Percentiles rank a stretch among this genome's conserved stretches.
Conservation (phyloP, 2,888 invertebrate genomes). For the Caenorhabditis uteleia region DNA sequence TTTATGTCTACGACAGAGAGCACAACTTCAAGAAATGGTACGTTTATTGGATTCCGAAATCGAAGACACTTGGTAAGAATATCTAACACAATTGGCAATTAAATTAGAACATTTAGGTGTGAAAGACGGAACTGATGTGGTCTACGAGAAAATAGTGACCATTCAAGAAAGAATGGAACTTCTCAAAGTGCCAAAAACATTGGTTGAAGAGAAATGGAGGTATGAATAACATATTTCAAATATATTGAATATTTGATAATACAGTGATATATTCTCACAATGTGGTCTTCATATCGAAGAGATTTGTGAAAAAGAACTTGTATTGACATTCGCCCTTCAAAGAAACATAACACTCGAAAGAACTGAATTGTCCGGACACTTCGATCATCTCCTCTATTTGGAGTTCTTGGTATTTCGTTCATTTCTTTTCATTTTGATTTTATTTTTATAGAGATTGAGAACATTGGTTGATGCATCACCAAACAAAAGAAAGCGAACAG, state of each 20-base stretch:
- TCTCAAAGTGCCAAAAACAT: conserved; percentile 40
- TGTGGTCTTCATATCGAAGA: conserved; percentile 36
- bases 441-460: conserved; percentile 27
- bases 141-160: conserved; percentile 30
- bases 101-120: conserved; percentile 21
- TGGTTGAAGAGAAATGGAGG: conserved; percentile 53
- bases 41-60: conserved; percentile 39
- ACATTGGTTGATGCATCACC: conserved; percentile 19
- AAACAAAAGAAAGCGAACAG: conserved; percentile 26
- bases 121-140: conserved; percentile 29
- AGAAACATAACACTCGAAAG: conserved; percentile 31
- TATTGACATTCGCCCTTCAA: conserved; percentile 33
- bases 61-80: conserved; percentile 23
- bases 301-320: conserved; percentile 36
- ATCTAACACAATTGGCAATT: neutral
- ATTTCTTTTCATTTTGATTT: too few relatives aligned
- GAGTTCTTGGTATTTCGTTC: conserved; percentile 22
- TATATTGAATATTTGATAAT: neutral
- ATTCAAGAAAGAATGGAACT: conserved; percentile 30
- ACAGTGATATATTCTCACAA: conserved; percentile 39
- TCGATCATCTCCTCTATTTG: conserved; percentile 29
- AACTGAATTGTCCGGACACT: conserved; percentile 25
- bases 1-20: conserved; percentile 35
- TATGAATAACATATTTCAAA: conserved; percentile 3
- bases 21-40: conserved; percentile 40